Percentiles rank a stretch among this genome's conserved stretches.
These are phyloP conservation scores for Catharus minimus DNA, from an alignment of 2,113 vertebrate genomes.

Conservation along the genomic window DNA sequence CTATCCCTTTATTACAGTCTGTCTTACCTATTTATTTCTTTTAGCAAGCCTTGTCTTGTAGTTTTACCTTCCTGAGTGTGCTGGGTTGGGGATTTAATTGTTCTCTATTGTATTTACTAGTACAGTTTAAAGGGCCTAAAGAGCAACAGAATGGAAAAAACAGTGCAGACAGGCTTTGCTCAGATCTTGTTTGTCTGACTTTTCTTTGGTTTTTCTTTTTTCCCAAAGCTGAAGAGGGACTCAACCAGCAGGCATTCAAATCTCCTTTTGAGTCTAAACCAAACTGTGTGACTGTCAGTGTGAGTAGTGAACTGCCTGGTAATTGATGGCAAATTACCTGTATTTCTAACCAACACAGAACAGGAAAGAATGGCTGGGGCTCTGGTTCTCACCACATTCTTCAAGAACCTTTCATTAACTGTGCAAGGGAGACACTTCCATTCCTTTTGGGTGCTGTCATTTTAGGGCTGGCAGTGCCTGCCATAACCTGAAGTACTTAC, in stretches of 20 bases:
- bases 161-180: not conserved
- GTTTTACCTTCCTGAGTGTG: not conserved
- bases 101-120: not conserved
- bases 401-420: not conserved
- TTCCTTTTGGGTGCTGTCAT: not conserved
- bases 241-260: not conserved
- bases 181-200: not conserved
- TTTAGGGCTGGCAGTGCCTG: not conserved
- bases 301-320: not conserved
- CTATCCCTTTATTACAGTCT: not conserved
- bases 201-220: not conserved
- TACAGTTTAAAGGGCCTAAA: not conserved
- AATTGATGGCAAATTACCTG: not conserved
- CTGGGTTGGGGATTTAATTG: not conserved
- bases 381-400: not conserved
- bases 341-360: not conserved
- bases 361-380: accelerated
- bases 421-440: not conserved
- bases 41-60: not conserved
- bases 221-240: not conserved
- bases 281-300: not conserved
- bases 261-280: not conserved
- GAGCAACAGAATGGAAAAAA: not conserved
- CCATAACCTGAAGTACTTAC: not conserved
- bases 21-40: not conserved